Percentiles rank a stretch among this genome's conserved stretches.
These are phyloP conservation scores for Melanostoma scalare DNA, from an alignment of 2,888 invertebrate species.

Conservation along the genomic window DNA sequence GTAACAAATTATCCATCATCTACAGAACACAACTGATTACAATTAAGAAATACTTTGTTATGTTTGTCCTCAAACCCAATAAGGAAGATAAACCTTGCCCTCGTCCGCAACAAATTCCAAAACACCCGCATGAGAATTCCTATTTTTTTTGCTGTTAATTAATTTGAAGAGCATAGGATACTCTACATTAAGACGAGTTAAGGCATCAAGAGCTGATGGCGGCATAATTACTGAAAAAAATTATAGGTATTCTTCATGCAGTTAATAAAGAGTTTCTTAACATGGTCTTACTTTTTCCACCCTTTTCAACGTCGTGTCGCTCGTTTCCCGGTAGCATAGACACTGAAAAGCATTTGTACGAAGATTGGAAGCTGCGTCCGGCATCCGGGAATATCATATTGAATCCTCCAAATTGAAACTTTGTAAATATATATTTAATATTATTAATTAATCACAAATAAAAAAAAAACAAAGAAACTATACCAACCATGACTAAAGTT, in stretches of 20 bases:
- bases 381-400: slow-evolving; percentile 94
- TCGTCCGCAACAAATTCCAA: slow-evolving; percentile 99
- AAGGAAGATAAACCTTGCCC: slow-evolving; percentile 98
- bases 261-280: slow-evolving; percentile 15
- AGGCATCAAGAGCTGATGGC: slow-evolving; percentile 95
- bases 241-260: slow-evolving; percentile 2
- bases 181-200: slow-evolving; percentile 96
- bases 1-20: slow-evolving; percentile 97
- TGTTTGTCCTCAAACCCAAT: slow-evolving; percentile 88
- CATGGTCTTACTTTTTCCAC: slow-evolving; percentile 93
- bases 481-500: slow-evolving; percentile 50
- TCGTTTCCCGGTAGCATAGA: slow-evolving; percentile 97
- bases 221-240: slow-evolving; percentile 95
- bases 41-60: background rate
- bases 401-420: slow-evolving; percentile 89
- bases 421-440: slow-evolving; percentile 18
- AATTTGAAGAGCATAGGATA: slow-evolving; percentile 99
- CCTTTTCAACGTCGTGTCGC: slow-evolving; percentile 95
- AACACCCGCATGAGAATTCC: slow-evolving; percentile 97
- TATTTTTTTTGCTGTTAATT: slow-evolving; percentile 91
- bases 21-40: slow-evolving; percentile 78
- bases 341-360: slow-evolving; percentile 95
- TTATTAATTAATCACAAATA: slow-evolving; percentile 11
- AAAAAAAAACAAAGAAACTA: slow-evolving; percentile 17
- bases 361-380: slow-evolving; percentile 90